Evolutionary conservation across 1,140 invertebrate genomes (phyloP).

Genomic region (Pseudomyrmex dendroicus): DNA sequence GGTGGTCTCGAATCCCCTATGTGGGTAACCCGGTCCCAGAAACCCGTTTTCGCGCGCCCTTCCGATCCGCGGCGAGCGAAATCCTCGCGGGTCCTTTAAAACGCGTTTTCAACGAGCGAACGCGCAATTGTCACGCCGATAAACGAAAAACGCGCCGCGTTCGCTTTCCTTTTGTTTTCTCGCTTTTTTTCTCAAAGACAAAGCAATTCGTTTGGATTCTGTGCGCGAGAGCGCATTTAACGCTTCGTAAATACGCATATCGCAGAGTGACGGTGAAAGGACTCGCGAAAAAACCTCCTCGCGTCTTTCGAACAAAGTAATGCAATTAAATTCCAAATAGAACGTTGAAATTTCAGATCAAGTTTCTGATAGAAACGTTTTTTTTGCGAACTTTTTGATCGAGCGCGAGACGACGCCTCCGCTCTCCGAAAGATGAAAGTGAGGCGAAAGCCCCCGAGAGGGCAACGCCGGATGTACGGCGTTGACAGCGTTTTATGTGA

Average conservation of each 20-base stretch:
- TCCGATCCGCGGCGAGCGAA: slow-evolving; percentile 49
- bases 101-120: background rate
- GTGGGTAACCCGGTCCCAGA: slow-evolving; percentile 78
- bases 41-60: slow-evolving; percentile 73
- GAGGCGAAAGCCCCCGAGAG: slow-evolving; percentile 41
- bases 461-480: slow-evolving; percentile 8
- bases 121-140: background rate
- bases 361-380: no score
- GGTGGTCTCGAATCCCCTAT: slow-evolving; percentile 74
- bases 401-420: background rate
- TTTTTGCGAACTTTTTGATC: no score
- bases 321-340: background rate
- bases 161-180: background rate
- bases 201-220: background rate
- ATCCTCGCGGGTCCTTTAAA: slow-evolving; percentile 22
- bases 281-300: background rate
- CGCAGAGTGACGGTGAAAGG: background rate
- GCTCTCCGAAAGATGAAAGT: slow-evolving; percentile 41
- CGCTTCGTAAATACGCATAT: background rate
- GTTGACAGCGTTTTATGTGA: background rate
- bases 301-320: no score
- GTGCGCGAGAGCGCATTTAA: background rate
- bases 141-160: background rate
- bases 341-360: no score
- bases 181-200: no score